A percentile compares a stretch with the other conserved stretches of the same genome.
phyloP scores from a whole-genome alignment of 2,113 vertebrate genomes.

The Notiomystis cincta region DNA sequence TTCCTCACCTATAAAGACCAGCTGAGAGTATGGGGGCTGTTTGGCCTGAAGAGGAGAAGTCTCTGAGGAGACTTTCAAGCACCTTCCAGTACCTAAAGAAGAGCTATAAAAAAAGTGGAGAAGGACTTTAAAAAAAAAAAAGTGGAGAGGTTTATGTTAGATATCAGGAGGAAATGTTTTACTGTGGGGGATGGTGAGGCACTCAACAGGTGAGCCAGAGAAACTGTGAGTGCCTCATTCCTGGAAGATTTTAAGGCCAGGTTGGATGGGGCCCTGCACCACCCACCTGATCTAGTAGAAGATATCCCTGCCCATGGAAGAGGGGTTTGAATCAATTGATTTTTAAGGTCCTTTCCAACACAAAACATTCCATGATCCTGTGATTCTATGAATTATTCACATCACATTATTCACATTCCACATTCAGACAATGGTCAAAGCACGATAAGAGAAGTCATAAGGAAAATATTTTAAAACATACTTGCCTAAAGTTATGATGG shows the following conservation, averaged over 20 bases:
- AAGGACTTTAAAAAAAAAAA: too few relatives aligned
- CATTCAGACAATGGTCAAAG: not conserved
- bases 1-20: not conserved
- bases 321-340: not conserved
- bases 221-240: not conserved
- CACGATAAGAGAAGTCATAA: not conserved
- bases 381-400: not conserved
- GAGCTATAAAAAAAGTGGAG: not conserved
- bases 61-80: not conserved
- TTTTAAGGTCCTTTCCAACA: not conserved
- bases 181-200: not conserved
- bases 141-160: rapidly evolving
- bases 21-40: not conserved
- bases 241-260: not conserved
- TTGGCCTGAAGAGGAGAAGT: not conserved
- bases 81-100: not conserved
- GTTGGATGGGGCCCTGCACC: not conserved
- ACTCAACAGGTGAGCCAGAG: not conserved
- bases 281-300: not conserved
- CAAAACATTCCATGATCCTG: not conserved
- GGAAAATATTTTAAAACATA: not conserved
- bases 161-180: not conserved
- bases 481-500: not conserved
- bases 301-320: not conserved
- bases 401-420: not conserved